Base-by-base conservation (phyloP, 2,797 vertebrate species). In the Atherinosoma microstoma region DNA sequence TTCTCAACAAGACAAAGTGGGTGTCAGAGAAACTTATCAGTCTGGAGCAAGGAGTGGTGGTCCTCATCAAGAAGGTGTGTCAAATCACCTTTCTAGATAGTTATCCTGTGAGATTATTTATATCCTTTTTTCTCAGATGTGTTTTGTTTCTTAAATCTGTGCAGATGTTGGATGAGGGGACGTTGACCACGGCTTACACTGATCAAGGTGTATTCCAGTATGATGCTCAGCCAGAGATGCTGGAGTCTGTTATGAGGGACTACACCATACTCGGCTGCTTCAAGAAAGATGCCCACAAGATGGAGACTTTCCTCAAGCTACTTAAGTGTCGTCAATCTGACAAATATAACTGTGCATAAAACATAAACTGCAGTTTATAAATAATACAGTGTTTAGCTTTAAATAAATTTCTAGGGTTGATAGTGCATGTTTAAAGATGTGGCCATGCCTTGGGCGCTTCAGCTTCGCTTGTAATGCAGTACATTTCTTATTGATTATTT, bases 1-100 rank as follows among this genome's bases (percentile, higher is more conserved):
- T 94, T 66, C 87, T 95, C 45, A 94, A 93, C 86, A 94, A 94
- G 80, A 95, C 93, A 61, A 95, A 94, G 81, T 94, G 94, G 93
- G 84, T 95, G 81, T 93, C 91, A 1, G 93, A 94, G 34, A 95
- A 95, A 83, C 89, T 95, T 24, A 86, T 91, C 67, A 95, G 93
- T 80, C 83, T 95, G 73, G 93, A 95, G 82, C 91, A 94, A 82
- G 94, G 94, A 1, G 83, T 95, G 58, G 79, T 93, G 71, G 91
- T 94, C n/a, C 93, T 95, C 57, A 94, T 94, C 57, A 88, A 84
- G 62, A 94, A 94, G 93, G 94, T 95, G 63, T 13, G 76, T 68
- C 24, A 42, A 10, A 47, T 47, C 15, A 36, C 3, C 34, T 12
- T 36, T 58, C n/a, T 34, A 3, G 16, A 27, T 3, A 42, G 2